Percentiles rank a stretch among this genome's conserved stretches.
These are phyloP conservation scores for Trichomycterus rosablanca DNA, from an alignment of 2,113 vertebrate species.

Conservation along the genomic window DNA sequence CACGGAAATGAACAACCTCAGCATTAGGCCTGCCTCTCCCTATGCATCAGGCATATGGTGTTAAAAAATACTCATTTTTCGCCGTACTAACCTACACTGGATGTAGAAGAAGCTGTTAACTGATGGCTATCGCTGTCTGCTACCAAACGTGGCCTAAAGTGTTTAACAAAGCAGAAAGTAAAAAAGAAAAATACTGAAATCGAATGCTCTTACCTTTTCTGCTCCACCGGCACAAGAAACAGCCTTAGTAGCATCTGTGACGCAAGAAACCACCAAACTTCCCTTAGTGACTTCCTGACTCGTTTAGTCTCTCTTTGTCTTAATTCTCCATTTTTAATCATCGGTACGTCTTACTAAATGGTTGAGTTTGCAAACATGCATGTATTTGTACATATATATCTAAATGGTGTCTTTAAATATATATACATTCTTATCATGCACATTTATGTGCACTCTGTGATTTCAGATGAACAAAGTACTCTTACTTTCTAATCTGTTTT, in stretches of 20 bases:
- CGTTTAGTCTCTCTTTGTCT: conserved; percentile 51
- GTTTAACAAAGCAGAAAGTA: background rate
- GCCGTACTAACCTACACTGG: background rate
- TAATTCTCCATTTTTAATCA: conserved; percentile 42
- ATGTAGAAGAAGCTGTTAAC: background rate
- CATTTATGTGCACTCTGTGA: no score
- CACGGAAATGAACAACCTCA: conserved; percentile 44
- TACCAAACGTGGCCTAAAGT: background rate
- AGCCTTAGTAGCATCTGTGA: conserved; percentile 60
- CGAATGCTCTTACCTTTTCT: conserved; percentile 61
- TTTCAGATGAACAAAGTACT: no score
- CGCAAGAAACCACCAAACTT: conserved; percentile 76
- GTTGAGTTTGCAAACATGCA: no score
- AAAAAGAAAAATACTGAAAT: conserved; percentile 33
- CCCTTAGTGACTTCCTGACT: conserved; percentile 75
- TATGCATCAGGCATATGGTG: conserved; percentile 25
- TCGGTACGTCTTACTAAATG: conserved; percentile 44
- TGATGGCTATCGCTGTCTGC: background rate
- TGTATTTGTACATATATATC: no score
- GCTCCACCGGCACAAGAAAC: conserved; percentile 60
- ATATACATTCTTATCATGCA: no score
- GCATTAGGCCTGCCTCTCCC: conserved; percentile 20
- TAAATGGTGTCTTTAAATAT: no score
- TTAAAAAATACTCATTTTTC: conserved; percentile 21
- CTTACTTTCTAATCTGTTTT: no score